A percentile compares a stretch with the other conserved stretches of the same genome.
These are phyloP conservation scores for Lepidurus apus DNA, from an alignment of 1,140 invertebrate species.

Conservation along the genomic window DNA sequence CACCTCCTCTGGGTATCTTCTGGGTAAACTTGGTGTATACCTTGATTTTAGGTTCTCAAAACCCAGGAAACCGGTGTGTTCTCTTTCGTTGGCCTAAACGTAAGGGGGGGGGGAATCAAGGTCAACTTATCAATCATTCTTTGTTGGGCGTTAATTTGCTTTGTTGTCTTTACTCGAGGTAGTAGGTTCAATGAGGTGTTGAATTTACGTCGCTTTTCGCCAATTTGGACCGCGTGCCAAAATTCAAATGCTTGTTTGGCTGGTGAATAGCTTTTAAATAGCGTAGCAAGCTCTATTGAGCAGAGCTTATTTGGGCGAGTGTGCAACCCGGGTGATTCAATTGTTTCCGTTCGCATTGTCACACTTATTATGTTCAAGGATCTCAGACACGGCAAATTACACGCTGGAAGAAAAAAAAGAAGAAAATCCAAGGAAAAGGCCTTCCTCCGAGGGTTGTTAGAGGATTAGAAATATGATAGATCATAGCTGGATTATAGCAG, in stretches of 20 bases:
- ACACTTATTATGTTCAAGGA: neutral
- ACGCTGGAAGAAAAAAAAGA: neutral
- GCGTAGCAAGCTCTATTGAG: no score
- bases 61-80: neutral
- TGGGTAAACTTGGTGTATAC: neutral
- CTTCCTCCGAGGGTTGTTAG: neutral
- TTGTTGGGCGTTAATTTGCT: neutral
- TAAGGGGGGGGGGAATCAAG: neutral
- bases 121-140: neutral
- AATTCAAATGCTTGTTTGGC: neutral
- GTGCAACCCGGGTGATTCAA: neutral
- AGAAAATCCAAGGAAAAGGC: neutral
- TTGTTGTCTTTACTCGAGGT: neutral
- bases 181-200: neutral
- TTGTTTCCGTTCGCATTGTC: constrained; percentile 13
- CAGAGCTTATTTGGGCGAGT: neutral
- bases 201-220: neutral
- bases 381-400: neutral
- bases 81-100: neutral
- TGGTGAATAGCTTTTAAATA: neutral
- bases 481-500: neutral
- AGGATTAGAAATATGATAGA: neutral
- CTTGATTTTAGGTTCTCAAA: neutral
- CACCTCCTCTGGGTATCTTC: neutral
- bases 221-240: neutral